Evolutionary conservation across 2,888 invertebrate genomes (phyloP).

Genomic region (Drosophila dives): DNA sequence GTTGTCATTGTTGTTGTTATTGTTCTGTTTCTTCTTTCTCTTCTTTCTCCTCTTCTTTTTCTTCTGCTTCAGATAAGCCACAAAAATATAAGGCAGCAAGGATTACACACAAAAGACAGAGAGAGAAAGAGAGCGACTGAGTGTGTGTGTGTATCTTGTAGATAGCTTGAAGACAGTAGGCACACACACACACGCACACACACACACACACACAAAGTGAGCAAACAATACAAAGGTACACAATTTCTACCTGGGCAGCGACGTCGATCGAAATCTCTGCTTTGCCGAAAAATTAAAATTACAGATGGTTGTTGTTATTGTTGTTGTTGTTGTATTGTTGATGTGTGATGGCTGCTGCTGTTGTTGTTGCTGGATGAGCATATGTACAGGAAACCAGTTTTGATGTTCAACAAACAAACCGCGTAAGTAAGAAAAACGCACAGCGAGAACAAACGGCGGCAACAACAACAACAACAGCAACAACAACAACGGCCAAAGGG

Average conservation of each 20-base stretch:
- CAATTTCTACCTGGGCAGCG: conserved; percentile 76
- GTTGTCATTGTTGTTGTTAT: conserved; percentile 26
- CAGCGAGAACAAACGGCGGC: conserved; percentile 65
- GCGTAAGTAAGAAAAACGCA: conserved; percentile 68
- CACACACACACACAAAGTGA: conserved; percentile 32
- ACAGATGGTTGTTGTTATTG: conserved; percentile 68
- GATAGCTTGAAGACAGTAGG: conserved; percentile 31
- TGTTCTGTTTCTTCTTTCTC: neutral
- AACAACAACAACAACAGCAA: conserved; percentile 25
- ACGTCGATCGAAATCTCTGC: conserved; percentile 74
- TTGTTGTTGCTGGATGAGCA: conserved; percentile 72
- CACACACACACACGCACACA: conserved; percentile 45
- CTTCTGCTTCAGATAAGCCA: conserved; percentile 16
- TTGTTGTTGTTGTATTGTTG: conserved; percentile 35
- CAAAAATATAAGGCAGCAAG: conserved; percentile 49
- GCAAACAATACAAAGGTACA: conserved; percentile 69
- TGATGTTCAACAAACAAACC: conserved; percentile 76
- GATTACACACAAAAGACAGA: conserved; percentile 44
- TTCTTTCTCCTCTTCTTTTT: neutral
- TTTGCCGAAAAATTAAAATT: conserved; percentile 79
- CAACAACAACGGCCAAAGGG: conserved; percentile 54
- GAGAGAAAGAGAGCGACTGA: conserved; percentile 6
- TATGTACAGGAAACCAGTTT: conserved; percentile 80
- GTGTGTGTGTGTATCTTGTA: conserved; percentile 32
- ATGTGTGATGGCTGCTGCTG: conserved; percentile 35